phyloP scores from a whole-genome alignment of 2,888 invertebrate genomes.

The Cordilura impudica region DNA sequence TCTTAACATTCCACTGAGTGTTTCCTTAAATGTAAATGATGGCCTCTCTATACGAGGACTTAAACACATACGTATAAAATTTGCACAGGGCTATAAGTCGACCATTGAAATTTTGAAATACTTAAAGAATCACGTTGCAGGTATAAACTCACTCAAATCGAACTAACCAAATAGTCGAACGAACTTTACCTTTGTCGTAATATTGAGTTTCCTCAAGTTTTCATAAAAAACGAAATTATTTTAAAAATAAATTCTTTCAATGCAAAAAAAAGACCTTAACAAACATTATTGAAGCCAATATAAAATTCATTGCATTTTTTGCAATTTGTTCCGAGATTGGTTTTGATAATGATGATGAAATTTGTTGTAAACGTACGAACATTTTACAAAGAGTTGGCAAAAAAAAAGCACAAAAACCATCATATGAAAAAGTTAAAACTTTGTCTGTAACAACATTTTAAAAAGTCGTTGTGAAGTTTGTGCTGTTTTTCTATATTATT shows the following conservation, averaged over 20 bases:
- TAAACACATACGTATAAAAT: not conserved
- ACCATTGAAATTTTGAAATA: constrained; percentile 24
- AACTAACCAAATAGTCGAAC: constrained; percentile 17
- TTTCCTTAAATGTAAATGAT: constrained; percentile 12
- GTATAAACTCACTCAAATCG: constrained; percentile 50
- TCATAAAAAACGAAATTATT: constrained; percentile 24
- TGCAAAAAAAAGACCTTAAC: constrained; percentile 37
- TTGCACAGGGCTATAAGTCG: no score
- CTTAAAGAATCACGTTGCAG: constrained; percentile 57
- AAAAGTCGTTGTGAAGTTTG: constrained; percentile 34
- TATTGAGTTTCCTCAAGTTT: constrained; percentile 36
- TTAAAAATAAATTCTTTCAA: constrained; percentile 26
- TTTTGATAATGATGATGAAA: constrained; percentile 55
- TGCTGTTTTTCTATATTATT: constrained; percentile 24
- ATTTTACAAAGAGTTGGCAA: constrained; percentile 18
- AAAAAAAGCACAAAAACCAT: constrained; percentile 14
- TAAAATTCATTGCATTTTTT: constrained; percentile 48
- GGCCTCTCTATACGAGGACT: not conserved
- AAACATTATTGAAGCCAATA: constrained; percentile 41
- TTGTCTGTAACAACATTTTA: constrained; percentile 40
- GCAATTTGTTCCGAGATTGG: constrained; percentile 41
- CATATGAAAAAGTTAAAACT: constrained; percentile 49
- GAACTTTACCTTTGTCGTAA: constrained; percentile 15
- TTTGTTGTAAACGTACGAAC: constrained; percentile 52
- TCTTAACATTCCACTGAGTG: constrained; percentile 35